Conservation (phyloP, 2,113 vertebrate genomes). For the Acanthochromis polyacanthus region DNA sequence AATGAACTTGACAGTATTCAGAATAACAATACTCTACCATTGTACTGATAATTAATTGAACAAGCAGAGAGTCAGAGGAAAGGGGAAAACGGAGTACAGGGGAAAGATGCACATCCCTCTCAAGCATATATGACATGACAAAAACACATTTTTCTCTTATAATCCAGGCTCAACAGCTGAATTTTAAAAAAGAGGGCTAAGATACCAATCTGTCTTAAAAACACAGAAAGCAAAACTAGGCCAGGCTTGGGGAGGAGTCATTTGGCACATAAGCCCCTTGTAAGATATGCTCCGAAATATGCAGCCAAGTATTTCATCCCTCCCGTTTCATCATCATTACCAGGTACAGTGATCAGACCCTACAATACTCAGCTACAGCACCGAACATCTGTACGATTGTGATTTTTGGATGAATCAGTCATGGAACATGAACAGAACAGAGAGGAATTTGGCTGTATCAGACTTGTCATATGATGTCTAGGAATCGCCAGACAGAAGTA, state of each 20-base stretch:
- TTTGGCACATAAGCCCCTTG: slow-evolving; percentile 75
- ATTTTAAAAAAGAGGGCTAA: slow-evolving; percentile 43
- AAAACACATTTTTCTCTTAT: slow-evolving; percentile 41
- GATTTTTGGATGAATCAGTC: slow-evolving; percentile 62
- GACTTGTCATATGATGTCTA: not conserved
- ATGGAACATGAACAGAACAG: slow-evolving; percentile 60
- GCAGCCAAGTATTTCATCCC: slow-evolving; percentile 67
- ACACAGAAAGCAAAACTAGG: slow-evolving; percentile 68
- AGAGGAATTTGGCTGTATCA: slow-evolving; percentile 25
- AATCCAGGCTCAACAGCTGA: slow-evolving; percentile 46
- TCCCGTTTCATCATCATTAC: slow-evolving; percentile 68
- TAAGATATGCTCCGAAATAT: slow-evolving; percentile 73
- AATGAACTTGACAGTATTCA: slow-evolving; percentile 8
- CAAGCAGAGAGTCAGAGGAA: not conserved
- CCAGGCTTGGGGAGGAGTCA: slow-evolving; percentile 64
- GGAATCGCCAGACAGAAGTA: slow-evolving; percentile 22
- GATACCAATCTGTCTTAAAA: slow-evolving; percentile 53
- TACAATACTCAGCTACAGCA: not conserved
- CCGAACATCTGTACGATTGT: slow-evolving; percentile 41
- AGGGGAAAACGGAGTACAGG: not conserved
- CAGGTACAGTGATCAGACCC: slow-evolving; percentile 69
- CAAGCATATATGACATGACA: slow-evolving; percentile 21
- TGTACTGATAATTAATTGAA: slow-evolving; percentile 17
- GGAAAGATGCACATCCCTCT: not conserved
- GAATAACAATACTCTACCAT: slow-evolving; percentile 1